Evolutionary conservation across 2,113 vertebrate species (phyloP).

Genomic region (Hippocampus guttulatus): DNA sequence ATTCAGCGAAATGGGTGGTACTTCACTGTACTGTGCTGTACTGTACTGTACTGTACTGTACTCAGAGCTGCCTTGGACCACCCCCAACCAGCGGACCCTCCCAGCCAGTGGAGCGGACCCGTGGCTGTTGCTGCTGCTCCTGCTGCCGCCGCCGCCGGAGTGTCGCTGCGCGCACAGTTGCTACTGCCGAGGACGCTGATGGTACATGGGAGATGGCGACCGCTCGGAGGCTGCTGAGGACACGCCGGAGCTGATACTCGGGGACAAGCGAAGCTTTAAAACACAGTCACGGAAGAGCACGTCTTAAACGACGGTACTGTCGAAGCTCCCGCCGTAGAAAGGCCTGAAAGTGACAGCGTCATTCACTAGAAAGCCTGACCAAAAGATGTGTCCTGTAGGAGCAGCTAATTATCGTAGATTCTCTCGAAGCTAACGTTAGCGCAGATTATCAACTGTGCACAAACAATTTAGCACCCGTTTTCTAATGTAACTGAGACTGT

Average conservation of each 20-base stretch:
- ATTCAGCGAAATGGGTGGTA: too few relatives aligned
- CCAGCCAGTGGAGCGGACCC: neutral
- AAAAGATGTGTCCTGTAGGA: constrained; percentile 2
- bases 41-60: neutral
- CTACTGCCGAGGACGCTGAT: constrained; percentile 46
- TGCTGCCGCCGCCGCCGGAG: constrained; percentile 14
- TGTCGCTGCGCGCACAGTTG: constrained; percentile 33
- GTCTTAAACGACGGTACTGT: constrained; percentile 49
- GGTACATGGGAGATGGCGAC: constrained; percentile 72
- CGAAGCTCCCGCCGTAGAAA: neutral
- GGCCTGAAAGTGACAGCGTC: neutral
- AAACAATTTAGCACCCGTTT: constrained; percentile 13
- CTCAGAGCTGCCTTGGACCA: neutral
- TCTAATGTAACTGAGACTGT: constrained; percentile 14
- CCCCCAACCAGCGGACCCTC: neutral
- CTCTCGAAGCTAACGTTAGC: constrained; percentile 42
- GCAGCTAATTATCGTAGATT: constrained; percentile 7
- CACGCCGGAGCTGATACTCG: constrained; percentile 68
- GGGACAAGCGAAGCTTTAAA: constrained; percentile 36
- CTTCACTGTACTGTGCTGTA: too few relatives aligned
- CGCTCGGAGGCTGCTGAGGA: constrained; percentile 62
- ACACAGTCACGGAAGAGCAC: constrained; percentile 18
- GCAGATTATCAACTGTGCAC: constrained; percentile 41
- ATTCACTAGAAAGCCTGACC: neutral
- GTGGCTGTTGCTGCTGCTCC: neutral